A percentile compares a stretch with the other conserved stretches of the same genome.
Conservation (phyloP, 37 sponge, comb jelly and placozoan species). For the Ianthella basta region DNA sequence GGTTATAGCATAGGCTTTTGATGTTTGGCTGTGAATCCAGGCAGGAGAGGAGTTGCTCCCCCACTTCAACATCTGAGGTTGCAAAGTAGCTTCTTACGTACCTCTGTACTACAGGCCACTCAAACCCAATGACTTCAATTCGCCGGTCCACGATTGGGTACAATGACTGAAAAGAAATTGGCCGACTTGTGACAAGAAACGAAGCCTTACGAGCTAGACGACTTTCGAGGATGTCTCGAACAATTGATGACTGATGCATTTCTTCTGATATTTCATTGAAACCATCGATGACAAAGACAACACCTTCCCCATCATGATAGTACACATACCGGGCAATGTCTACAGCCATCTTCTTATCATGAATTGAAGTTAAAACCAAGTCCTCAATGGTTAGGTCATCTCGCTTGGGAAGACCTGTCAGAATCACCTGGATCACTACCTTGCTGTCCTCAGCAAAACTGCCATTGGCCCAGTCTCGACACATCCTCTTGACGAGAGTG, state of each 20-base stretch:
- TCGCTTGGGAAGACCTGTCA: no score
- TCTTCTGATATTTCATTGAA: background rate
- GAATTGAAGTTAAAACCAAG: no score
- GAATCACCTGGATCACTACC: no score
- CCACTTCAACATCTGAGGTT: background rate
- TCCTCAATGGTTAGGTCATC: no score
- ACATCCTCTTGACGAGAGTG: no score
- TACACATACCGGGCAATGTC: background rate
- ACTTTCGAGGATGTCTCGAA: background rate
- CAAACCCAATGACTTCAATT: conserved; percentile 3
- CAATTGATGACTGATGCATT: background rate
- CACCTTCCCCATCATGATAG: background rate
- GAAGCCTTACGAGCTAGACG: background rate
- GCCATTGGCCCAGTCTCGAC: no score
- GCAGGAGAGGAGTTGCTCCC: background rate
- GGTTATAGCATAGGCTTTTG: background rate
- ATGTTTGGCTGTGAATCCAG: background rate
- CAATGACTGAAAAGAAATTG: background rate
- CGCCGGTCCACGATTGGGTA: background rate
- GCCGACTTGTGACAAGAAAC: background rate
- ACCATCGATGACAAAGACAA: background rate
- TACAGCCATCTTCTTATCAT: no score
- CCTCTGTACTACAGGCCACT: background rate
- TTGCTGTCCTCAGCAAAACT: no score
- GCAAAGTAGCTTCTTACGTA: background rate